Evolutionary conservation across 1,140 invertebrate species (phyloP), one percentile per base, ranked within the genome.

Genomic region (Megalonaias nervosa): DNA sequence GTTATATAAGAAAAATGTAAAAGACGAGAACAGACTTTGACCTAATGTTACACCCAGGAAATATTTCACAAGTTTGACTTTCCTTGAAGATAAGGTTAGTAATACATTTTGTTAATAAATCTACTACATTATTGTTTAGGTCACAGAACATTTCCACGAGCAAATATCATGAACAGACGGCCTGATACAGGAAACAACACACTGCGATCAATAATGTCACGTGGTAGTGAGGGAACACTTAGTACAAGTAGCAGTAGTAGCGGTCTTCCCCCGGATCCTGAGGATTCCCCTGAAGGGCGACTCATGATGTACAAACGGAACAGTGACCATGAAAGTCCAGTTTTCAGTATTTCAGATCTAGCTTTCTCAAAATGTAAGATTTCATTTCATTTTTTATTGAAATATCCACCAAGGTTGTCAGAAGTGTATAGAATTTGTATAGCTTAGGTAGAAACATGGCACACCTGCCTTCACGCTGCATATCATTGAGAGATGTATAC

Each of bases 201-300:
- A 17, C 48, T 87, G 17, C 72, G 79, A 59, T 84, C 86, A 17
- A 67, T 87, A 19, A 81, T 84, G 67, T 87, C 87, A 2, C 84
- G 84, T 59, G 86, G 85, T 61, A 88, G 86, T 72, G 87, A 88
- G 75, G 85, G 87, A 17, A 85, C 88, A 1, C 79, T 83, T 73
- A 87, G 85, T 71, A 84, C 80, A n/a, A 86, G 85, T 74, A 88
- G 83, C 26, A 88, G 85, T 69, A 88, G 87, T 75, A 88, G 87
- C 67, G 86, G 89, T 38, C 81, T 86, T 72, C 86, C 84, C 31
- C 81, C 85, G 0, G 88, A 87, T 56, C 84, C 83, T 2, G 89
- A 90, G 77, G 88, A 89, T 71, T 89, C 87, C 0, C 89, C 89
- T 1, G 87, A 87, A 26, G 86, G 86, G 15, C 73, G 83, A 60